Evolutionary conservation across 2,888 invertebrate species (phyloP).

Genomic region (Synergus itoensis): DNA sequence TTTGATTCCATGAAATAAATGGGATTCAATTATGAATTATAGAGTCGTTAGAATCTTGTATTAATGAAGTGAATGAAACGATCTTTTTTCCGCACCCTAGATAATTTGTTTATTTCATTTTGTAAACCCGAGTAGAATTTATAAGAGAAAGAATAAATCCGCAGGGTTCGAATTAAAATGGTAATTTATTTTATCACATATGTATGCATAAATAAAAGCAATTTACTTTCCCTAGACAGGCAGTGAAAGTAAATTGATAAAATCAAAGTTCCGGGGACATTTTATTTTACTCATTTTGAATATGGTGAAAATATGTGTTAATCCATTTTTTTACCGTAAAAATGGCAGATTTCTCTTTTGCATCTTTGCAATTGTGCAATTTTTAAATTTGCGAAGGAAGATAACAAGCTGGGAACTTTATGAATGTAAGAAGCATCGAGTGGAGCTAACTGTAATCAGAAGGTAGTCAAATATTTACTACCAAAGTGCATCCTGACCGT

Average conservation of each 20-base stretch:
- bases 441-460: constrained; percentile 22
- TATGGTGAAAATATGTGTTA: neutral
- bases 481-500: constrained; percentile 59
- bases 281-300: neutral
- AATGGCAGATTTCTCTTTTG: neutral
- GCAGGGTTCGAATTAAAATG: neutral
- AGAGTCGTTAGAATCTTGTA: neutral
- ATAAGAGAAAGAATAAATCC: neutral
- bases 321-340: neutral
- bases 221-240: neutral
- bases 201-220: neutral
- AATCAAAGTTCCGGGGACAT: neutral
- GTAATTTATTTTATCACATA: neutral
- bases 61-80: neutral
- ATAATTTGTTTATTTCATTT: neutral
- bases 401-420: neutral
- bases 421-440: neutral
- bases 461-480: constrained; percentile 26
- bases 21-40: neutral
- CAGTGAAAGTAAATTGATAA: neutral
- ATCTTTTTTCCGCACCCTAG: neutral
- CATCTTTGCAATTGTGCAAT: neutral
- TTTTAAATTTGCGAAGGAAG: neutral
- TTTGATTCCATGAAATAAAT: neutral
- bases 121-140: neutral